Evolutionary conservation across 2,888 invertebrate species (phyloP).

Genomic region (Oscheius myriophilus): DNA sequence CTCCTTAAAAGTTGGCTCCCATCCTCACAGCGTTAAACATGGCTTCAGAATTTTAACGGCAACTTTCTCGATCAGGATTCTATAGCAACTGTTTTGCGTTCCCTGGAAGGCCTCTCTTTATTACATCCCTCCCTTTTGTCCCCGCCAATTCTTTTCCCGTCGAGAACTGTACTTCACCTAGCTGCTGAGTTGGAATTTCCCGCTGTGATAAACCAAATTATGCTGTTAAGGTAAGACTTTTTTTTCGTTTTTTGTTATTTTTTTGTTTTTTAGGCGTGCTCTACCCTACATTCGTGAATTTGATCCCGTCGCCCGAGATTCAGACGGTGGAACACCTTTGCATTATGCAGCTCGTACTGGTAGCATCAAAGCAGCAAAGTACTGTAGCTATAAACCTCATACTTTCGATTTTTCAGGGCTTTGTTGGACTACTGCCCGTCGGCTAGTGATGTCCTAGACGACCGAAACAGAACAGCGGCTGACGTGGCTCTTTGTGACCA

Average conservation of each 20-base stretch:
- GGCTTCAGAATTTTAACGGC: constrained; percentile 5
- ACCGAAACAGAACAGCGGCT: constrained; percentile 43
- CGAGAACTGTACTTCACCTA: constrained; percentile 80
- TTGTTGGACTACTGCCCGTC: constrained; percentile 20
- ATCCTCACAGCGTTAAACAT: no score
- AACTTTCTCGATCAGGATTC: constrained; percentile 20
- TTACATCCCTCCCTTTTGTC: constrained; percentile 30
- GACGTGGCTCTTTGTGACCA: constrained; percentile 32
- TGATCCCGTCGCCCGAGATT: constrained; percentile 88
- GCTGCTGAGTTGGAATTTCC: constrained; percentile 88
- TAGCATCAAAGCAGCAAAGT: constrained; percentile 20
- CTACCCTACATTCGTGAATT: constrained; percentile 88
- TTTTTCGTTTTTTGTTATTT: not conserved
- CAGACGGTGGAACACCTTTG: constrained; percentile 89
- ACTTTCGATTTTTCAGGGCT: constrained; percentile 11
- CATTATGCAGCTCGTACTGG: constrained; percentile 35
- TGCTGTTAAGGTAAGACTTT: constrained; percentile 16
- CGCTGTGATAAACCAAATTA: constrained; percentile 78
- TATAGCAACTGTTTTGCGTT: constrained; percentile 15
- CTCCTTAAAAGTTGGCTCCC: not conserved
- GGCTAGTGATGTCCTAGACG: constrained; percentile 45
- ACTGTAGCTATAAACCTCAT: not conserved
- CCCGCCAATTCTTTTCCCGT: constrained; percentile 30
- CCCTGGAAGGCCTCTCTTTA: constrained; percentile 22
- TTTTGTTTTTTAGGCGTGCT: constrained; percentile 69